These are phyloP conservation scores for Echinops telfairi DNA, from an alignment of 2,113 vertebrate species.

Conservation along the genomic window DNA sequence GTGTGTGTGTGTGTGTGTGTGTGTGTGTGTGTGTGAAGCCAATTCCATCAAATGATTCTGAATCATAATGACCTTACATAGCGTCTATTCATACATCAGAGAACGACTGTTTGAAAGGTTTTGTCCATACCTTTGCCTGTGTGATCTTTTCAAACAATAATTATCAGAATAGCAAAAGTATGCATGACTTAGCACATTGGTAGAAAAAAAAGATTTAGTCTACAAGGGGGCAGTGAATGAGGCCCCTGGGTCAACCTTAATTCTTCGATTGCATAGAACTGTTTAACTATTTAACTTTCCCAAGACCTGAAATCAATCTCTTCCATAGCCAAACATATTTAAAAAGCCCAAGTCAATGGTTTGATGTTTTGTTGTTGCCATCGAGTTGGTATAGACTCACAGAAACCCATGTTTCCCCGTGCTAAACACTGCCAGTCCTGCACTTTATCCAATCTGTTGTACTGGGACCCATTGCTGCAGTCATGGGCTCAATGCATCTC, in stretches of 20 bases:
- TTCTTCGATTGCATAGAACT: not conserved
- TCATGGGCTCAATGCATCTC: too few species aligned
- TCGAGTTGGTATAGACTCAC: too few species aligned
- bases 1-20: too few species aligned
- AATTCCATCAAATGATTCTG: too few species aligned
- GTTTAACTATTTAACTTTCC: not conserved
- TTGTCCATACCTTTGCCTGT: not conserved
- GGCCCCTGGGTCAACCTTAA: not conserved
- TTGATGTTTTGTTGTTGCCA: not conserved
- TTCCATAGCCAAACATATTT: not conserved
- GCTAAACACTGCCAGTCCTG: too few species aligned
- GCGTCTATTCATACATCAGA: not conserved
- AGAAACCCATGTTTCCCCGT: too few species aligned
- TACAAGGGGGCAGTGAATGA: not conserved
- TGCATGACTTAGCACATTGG: not conserved
- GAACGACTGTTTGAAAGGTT: constrained; percentile 14
- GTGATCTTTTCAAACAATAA: not conserved
- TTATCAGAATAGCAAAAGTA: not conserved
- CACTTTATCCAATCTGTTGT: too few species aligned
- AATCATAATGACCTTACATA: too few species aligned
- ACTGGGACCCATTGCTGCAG: too few species aligned
- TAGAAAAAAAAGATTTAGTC: not conserved
- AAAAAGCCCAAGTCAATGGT: not conserved
- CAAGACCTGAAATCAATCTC: not conserved
- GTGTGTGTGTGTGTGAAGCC: too few species aligned